Evolutionary conservation across 2,888 invertebrate genomes (phyloP).

Genomic region (Balanococcus diminutus): DNA sequence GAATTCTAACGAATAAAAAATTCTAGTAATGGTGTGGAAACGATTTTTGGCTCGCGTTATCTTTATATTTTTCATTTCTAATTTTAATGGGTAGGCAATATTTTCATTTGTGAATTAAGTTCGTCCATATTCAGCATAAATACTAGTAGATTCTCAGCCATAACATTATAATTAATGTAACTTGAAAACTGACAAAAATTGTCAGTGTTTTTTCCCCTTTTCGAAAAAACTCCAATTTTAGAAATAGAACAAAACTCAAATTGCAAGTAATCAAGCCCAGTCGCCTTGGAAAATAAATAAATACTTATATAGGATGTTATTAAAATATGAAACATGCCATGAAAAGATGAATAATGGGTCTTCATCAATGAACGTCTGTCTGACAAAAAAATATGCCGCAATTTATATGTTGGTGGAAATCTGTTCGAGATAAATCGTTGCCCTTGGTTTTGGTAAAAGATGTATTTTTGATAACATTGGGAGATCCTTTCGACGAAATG

Average conservation of each 20-base stretch:
- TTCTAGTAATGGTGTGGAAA: background rate
- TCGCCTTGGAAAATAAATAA: background rate
- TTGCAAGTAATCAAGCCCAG: background rate
- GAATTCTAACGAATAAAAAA: background rate
- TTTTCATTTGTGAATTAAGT: too few species aligned
- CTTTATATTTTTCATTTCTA: too few species aligned
- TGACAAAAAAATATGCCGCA: background rate
- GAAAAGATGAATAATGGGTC: background rate
- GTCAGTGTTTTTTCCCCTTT: too few species aligned
- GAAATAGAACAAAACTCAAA: background rate
- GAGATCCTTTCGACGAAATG: background rate
- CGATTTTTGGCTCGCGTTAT: background rate
- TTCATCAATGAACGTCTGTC: conserved; percentile 25
- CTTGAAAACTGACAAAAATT: too few species aligned
- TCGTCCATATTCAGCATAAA: too few species aligned
- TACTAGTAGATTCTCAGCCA: too few species aligned
- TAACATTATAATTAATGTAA: too few species aligned
- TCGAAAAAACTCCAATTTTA: background rate
- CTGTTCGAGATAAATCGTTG: conserved; percentile 11
- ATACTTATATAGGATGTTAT: background rate
- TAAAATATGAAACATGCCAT: background rate
- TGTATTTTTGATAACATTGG: background rate
- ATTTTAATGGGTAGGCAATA: too few species aligned
- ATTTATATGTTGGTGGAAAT: background rate
- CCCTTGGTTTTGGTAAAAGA: background rate